Base-by-base conservation (phyloP, 2,888 invertebrate species). In the Lasioglossum villosulum region DNA sequence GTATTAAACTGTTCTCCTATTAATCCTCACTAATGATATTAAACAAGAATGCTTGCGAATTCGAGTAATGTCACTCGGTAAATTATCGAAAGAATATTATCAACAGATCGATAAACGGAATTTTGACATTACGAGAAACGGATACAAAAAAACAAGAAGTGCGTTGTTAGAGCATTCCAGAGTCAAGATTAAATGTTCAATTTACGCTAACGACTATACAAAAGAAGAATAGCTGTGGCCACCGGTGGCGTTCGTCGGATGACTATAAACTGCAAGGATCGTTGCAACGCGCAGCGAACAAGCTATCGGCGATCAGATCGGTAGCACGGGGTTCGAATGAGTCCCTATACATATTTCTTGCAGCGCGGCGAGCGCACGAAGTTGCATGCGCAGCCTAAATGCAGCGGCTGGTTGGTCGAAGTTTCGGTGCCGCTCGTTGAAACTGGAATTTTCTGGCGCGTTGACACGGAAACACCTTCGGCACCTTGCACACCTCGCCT, bases 381-480 rank as follows among this genome's bases (percentile, higher is more conserved):
- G 42, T 71, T 71, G 71, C 71, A 71, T 42, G 42, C 48, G 45
- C 72, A 30, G 66, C n/a, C n/a, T 37, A 34, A 48, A 37, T 48
- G 34, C 76, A 23, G 37, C n/a, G 30, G 30, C 12, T 37, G 30
- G 45, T 34, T 48, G 74, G 76, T 63, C 78, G 77, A 77, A 87
- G 63, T 87, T 86, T 86, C 71, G 76, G 80, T 71, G 74, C 59
- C 70, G 48, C 75, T 84, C 48, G 75, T 73, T 19, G 23, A 30
- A 82, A 76, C 82, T 87, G 83, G 86, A 86, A 87, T 83, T 87
- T 83, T 84, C 86, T 82, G 84, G 87, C 82, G 82, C 88, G 74
- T 71, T 84, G 87, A 88, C 81, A 83, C 88, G 88, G 86, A 89
- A 89, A 87, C 75, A 82, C 74, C 78, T 86, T 74, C 71, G 42